Percentiles rank a stretch among this genome's conserved stretches.
Evolutionary conservation across 2,888 invertebrate genomes (phyloP).

Genomic region (Suillia variegata): DNA sequence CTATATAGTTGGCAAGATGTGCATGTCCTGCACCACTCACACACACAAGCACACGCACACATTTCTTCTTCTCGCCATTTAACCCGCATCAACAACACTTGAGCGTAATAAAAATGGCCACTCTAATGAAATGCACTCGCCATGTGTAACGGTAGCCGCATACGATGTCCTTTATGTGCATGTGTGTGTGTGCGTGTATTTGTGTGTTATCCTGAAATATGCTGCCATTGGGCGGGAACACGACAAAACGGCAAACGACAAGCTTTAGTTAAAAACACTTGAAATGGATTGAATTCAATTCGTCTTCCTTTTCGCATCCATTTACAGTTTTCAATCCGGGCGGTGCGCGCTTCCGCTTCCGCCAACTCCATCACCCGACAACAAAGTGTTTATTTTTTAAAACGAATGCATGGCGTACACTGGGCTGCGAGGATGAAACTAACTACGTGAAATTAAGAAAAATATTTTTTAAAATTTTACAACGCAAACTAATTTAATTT

Average conservation of each 20-base stretch:
- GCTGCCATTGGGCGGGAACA: background rate
- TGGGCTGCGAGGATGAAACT: no score
- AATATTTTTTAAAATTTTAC: no score
- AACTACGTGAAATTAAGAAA: no score
- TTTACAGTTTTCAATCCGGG: constrained; percentile 34
- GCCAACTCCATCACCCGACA: background rate
- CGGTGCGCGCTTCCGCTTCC: background rate
- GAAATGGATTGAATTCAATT: constrained; percentile 52
- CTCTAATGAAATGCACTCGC: constrained; percentile 52
- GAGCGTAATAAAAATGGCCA: constrained; percentile 42
- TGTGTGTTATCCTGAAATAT: no score
- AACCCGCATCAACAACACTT: constrained; percentile 23
- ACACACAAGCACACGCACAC: background rate
- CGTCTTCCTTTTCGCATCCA: constrained; percentile 46
- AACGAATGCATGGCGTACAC: no score
- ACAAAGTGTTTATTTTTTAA: constrained; percentile 7
- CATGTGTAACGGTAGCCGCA: constrained; percentile 41
- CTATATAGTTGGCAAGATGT: no score
- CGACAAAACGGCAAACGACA: constrained; percentile 18
- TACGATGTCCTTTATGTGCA: background rate
- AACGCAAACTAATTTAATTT: no score
- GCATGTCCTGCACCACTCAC: background rate
- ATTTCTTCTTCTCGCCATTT: background rate
- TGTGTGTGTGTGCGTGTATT: background rate
- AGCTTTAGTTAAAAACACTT: constrained; percentile 51